Evolutionary conservation across 2,888 invertebrate species (phyloP).

Genomic region (Pollenia griseotomentosa): DNA sequence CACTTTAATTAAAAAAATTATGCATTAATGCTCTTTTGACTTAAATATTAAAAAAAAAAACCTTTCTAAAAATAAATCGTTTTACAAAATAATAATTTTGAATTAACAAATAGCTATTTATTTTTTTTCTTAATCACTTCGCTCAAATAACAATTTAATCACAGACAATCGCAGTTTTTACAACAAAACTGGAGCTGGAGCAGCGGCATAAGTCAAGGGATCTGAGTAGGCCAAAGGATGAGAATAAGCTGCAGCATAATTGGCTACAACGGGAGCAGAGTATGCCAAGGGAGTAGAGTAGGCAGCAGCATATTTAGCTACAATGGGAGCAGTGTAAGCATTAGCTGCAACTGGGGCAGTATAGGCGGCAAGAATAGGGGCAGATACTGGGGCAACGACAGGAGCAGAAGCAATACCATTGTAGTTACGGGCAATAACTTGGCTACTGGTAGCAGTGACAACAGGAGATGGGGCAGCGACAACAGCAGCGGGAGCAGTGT

Average conservation of each 20-base stretch:
- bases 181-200: slow-evolving; percentile 21
- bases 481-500: slow-evolving; percentile 70
- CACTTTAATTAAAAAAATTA: too few species aligned
- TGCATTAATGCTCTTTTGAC: too few species aligned
- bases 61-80: too few species aligned
- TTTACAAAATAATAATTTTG: too few species aligned
- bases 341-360: slow-evolving; percentile 51
- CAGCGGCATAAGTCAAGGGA: not conserved
- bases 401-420: slow-evolving; percentile 76
- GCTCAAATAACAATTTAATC: too few species aligned
- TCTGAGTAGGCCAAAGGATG: slow-evolving; percentile 60
- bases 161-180: not conserved
- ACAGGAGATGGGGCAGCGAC: slow-evolving; percentile 64
- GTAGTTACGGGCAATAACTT: slow-evolving; percentile 78
- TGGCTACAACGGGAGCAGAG: slow-evolving; percentile 39
- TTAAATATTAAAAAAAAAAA: too few species aligned
- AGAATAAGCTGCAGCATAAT: slow-evolving; percentile 54
- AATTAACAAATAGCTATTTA: too few species aligned
- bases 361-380: slow-evolving; percentile 57
- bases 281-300: slow-evolving; percentile 55
- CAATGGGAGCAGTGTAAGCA: slow-evolving; percentile 40
- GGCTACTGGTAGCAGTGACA: slow-evolving; percentile 78
- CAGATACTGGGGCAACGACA: slow-evolving; percentile 74
- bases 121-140: too few species aligned
- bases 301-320: slow-evolving; percentile 49